Evolutionary conservation across 2,113 vertebrate genomes (phyloP), one percentile per base, ranked within the genome.

Genomic region (Petroica traversi): DNA sequence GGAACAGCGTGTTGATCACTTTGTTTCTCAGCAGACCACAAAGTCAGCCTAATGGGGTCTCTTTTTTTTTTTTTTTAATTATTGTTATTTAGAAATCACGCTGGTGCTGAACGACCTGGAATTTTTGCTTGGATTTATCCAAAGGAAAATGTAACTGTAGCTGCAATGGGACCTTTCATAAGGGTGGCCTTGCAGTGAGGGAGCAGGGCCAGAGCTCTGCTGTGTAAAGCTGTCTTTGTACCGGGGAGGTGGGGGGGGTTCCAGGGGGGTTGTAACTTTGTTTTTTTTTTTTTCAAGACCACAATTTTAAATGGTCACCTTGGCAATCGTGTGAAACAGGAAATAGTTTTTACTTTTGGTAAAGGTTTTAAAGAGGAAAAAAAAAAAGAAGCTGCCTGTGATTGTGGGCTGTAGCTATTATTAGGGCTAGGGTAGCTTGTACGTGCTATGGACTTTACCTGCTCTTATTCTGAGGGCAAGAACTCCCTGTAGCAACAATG

Each of bases 401-500:
- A 72, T 49, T 94, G 90, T 96, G 95, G 96, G 88, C 89, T 77
- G 61, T 89, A 91, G 96, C 94, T 95, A 73, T 95, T 91, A 85
- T 31, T 97, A 90, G 92, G 89, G 95, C 80, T 93, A 91, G 95
- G 94, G 93, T 94, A 94, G 93, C 93, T 41, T 61, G 89, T 22
- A 83, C n/a, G 92, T 89, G 94, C 86, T 89, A 91, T 77, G 94
- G 96, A 93, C 63, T 88, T 95, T 91, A 92, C 93, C 93, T 92
- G 93, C 95, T 97, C 92, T 93, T 91, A 88, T 95, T 96, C 91
- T 76, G 89, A 96, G 97, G 96, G 94, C 95, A 96, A 95, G 76
- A 85, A 83, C 96, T 97, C 97, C 98, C 97, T 97, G 96, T 97
- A 97, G 98, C 96, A 97, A 97, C 92, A 97, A 97, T 98, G 98